Conservation (phyloP, 1,140 invertebrate species). For the Acromyrmex heyeri region DNA sequence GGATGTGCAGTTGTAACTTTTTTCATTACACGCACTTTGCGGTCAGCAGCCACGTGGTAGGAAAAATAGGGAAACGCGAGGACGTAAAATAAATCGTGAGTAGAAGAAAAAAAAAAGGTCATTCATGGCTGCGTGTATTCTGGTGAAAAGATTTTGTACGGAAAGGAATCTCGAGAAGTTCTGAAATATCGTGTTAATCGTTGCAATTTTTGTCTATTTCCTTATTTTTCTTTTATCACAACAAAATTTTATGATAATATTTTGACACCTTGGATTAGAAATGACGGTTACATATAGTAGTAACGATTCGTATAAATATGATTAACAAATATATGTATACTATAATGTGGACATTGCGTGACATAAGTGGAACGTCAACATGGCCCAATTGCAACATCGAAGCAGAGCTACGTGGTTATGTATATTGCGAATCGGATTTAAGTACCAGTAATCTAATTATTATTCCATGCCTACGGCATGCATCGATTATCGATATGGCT, state of each 20-base stretch:
- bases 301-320: background rate
- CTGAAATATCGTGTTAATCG: background rate
- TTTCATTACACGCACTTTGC: constrained; percentile 52
- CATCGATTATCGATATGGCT: constrained; percentile 56
- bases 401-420: background rate
- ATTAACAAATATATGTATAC: background rate
- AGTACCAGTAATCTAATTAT: constrained; percentile 64
- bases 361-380: constrained; percentile 42
- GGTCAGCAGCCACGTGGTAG: constrained; percentile 6
- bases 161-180: constrained; percentile 44
- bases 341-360: background rate
- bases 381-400: constrained; percentile 22
- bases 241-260: background rate
- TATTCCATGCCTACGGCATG: constrained; percentile 50
- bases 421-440: constrained; percentile 60
- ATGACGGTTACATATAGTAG: background rate
- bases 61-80: background rate
- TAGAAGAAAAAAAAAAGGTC: background rate
- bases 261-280: background rate
- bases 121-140: background rate
- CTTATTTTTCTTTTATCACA: background rate
- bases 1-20: constrained; percentile 39
- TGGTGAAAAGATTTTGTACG: background rate
- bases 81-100: constrained; percentile 53
- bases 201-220: background rate